These are phyloP conservation scores for Drosophila cracens DNA, from an alignment of 2,888 invertebrate species.

Conservation along the genomic window DNA sequence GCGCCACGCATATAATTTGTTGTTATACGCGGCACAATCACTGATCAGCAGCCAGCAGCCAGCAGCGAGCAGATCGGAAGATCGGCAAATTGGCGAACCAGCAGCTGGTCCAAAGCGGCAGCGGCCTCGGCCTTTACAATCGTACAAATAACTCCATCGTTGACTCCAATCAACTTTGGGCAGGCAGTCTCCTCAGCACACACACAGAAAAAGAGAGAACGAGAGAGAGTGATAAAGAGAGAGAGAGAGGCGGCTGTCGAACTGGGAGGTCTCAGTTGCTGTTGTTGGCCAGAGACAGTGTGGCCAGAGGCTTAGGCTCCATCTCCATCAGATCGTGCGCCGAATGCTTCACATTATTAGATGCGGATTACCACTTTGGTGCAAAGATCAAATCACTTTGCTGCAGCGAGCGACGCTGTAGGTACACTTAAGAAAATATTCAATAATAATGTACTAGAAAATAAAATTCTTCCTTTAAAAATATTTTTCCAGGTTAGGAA, in stretches of 20 bases:
- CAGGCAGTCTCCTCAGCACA: constrained; percentile 20
- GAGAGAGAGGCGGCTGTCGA: constrained; percentile 28
- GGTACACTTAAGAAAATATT: constrained; percentile 38
- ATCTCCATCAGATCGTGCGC: constrained; percentile 73
- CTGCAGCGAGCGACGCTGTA: constrained; percentile 63
- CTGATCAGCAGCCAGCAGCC: constrained; percentile 43
- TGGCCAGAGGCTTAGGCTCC: constrained; percentile 34
- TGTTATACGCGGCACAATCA: constrained; percentile 68
- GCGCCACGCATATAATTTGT: constrained; percentile 80
- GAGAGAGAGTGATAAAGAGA: background rate
- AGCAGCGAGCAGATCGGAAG: constrained; percentile 36
- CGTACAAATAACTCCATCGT: constrained; percentile 82
- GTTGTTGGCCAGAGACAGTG: constrained; percentile 24
- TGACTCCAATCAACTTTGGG: constrained; percentile 80
- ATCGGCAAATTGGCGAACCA: constrained; percentile 35
- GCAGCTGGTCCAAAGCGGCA: constrained; percentile 45
- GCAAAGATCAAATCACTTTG: constrained; percentile 81
- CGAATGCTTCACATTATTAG: constrained; percentile 83
- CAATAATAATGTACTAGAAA: background rate
- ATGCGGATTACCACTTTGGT: constrained; percentile 81
- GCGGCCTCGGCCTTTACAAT: constrained; percentile 57
- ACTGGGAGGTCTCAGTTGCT: constrained; percentile 69
- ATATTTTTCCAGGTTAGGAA: background rate
- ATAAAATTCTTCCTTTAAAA: background rate
- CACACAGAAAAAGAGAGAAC: background rate